Evolutionary conservation across 2,888 invertebrate species (phyloP), one percentile per base, ranked within the genome.

Genomic region (Melipona beecheii): DNA sequence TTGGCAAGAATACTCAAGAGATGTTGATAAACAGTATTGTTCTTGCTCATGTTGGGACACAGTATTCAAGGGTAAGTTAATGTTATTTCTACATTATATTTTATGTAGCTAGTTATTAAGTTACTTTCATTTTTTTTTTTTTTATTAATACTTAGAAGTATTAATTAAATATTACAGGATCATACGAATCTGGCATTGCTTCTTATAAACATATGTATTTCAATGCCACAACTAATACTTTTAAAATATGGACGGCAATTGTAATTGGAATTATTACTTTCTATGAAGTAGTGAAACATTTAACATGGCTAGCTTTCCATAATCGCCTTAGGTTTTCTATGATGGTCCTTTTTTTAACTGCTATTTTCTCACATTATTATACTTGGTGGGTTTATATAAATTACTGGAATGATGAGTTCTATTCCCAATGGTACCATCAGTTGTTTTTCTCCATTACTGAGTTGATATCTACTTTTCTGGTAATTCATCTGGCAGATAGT

Each of bases 31-130:
- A 87, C 95, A 95, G 79, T 96, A 95, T 87, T 97, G 97, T 91
- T 96, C 96, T 24, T 97, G 97, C 93, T 96, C 96, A 19, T 97
- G 97, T 92, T 97, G 97, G 96, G 97, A 97, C 91, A 97, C 97
- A 0, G 96, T 97, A 13, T 97, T 97, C 91, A 97, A 97, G 95
- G 97, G 96, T 96, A 93, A 90, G 73, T 64, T 24, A 49, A 60
- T 52, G 0, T 17, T 31, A 49, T 58, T 52, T 43, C 2, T 19
- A 31, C 11, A 56, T 17, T 76, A 19, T 17, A 36, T 52, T 4
- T 58, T 11, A 17, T 31, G 66, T 19, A 62, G 36, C 4, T 9
- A 60, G n/a, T 43, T 17, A 9, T 62, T 15, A 27, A 62, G 13
- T 21, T 31, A 64, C 4, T 58, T 56, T 27, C 6, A 49, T 19